Evolutionary conservation across 2,888 invertebrate genomes (phyloP), one percentile per base, ranked within the genome.

Genomic region (Euphydryas editha): DNA sequence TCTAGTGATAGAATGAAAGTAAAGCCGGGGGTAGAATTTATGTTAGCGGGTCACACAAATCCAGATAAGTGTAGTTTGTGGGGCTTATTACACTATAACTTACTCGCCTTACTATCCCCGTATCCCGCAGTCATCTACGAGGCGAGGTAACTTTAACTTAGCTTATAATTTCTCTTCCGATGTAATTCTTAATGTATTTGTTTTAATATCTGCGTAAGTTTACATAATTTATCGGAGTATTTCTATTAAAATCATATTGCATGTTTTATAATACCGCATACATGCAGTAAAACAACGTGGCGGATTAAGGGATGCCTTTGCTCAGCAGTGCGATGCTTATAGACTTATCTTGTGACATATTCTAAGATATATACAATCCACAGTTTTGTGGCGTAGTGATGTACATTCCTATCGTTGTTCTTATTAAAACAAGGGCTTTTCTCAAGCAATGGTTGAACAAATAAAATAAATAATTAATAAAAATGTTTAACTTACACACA

Each of bases 51-150:
- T 67, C 57, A 57, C 62, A 65, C 66, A 71, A 71, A 71, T 71
- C 69, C 54, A 67, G 71, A 71, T 62, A 64, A 71, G 67, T 57
- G 68, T 21, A 61, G 47, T 56, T 59, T 36, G 49, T 17, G 66
- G 13, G 20, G 72, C 70, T 69, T 74, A 74, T 74, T 72, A 68
- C 71, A 61, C 66, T 57, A 60, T 72, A 62, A 71, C 65, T 72
- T 59, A 54, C 24, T 11, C 24, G 15, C 36, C 17, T 17, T 17
- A 30, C 36, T 36, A 10, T 8, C 36, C 54, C 17, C 17, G 11
- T 47, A 7, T 47, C 47, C 36, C 54, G 18, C 24, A n/a, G 13
- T 20, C 47, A n/a, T 49, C 21, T 24, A 17, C 17, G n/a, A 54
- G 17, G 15, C 36, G 11, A 21, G 17, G 21, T 54, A 21, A 36